These are phyloP conservation scores for Ichneumon xanthorius DNA, from an alignment of 2,888 invertebrate species.

Conservation along the genomic window DNA sequence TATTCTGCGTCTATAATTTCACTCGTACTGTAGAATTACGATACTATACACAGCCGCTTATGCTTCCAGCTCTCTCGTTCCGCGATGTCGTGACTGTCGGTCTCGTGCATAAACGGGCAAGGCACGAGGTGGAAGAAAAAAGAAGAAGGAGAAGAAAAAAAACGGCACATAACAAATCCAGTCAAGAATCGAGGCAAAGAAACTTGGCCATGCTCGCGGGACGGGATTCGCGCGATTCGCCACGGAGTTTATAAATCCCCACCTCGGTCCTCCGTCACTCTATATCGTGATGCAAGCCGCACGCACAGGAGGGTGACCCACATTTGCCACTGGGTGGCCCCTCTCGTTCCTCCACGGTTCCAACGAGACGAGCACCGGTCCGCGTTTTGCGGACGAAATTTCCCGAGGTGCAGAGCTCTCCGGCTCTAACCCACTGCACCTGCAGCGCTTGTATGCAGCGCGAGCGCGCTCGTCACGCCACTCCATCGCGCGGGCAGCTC, in stretches of 20 bases:
- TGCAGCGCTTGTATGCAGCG: slow-evolving; percentile 52
- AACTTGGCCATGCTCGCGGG: slow-evolving; percentile 64
- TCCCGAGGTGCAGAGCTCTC: slow-evolving; percentile 28
- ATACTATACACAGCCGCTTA: neutral
- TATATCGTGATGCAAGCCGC: slow-evolving; percentile 61
- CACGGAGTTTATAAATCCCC: slow-evolving; percentile 32
- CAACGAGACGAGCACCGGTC: slow-evolving; percentile 20
- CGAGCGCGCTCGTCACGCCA: slow-evolving; percentile 54
- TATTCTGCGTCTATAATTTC: slow-evolving; percentile 30
- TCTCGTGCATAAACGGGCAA: slow-evolving; percentile 39
- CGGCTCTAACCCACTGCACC: slow-evolving; percentile 46
- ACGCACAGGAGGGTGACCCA: slow-evolving; percentile 66
- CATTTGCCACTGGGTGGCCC: slow-evolving; percentile 45
- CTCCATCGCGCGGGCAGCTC: slow-evolving; percentile 8
- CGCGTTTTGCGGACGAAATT: slow-evolving; percentile 21
- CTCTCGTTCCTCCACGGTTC: neutral
- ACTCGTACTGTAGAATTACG: neutral
- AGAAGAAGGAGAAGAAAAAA: slow-evolving; percentile 28
- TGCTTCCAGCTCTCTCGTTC: neutral
- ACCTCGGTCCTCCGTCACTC: neutral
- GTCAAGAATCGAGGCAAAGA: slow-evolving; percentile 56
- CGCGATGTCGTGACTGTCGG: slow-evolving; percentile 40
- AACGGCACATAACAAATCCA: neutral
- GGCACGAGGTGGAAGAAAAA: slow-evolving; percentile 12
- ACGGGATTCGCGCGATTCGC: slow-evolving; percentile 58